phyloP scores from a whole-genome alignment of 1,140 invertebrate genomes.

The Ceratina japonica region DNA sequence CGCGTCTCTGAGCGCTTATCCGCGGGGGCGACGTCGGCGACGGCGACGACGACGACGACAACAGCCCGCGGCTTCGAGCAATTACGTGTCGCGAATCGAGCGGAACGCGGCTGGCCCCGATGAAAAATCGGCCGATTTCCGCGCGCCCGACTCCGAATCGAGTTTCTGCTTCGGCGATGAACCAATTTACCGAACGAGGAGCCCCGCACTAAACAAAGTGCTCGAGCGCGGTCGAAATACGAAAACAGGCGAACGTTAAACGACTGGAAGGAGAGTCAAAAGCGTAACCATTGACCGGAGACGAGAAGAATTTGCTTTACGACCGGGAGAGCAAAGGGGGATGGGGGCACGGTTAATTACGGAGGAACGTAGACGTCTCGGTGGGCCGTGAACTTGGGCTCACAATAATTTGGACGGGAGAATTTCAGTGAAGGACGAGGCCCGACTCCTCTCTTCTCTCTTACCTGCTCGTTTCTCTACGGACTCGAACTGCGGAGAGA shows the following conservation, averaged over 20 bases:
- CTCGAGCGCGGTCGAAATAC: background rate
- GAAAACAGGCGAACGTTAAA: slow-evolving; percentile 2
- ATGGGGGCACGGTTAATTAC: slow-evolving; percentile 43
- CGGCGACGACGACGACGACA: background rate
- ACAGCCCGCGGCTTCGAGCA: too few species aligned
- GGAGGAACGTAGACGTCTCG: slow-evolving; percentile 46
- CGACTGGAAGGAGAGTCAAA: background rate
- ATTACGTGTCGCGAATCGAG: background rate
- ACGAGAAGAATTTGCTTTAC: background rate
- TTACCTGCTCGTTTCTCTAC: slow-evolving; percentile 14
- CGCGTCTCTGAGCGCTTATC: background rate
- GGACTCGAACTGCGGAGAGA: background rate
- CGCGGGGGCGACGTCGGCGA: too few species aligned
- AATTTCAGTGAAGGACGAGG: slow-evolving; percentile 35
- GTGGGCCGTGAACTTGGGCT: slow-evolving; percentile 14
- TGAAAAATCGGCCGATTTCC: slow-evolving; percentile 9
- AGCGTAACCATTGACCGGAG: background rate
- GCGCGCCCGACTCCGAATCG: background rate
- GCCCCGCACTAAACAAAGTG: background rate
- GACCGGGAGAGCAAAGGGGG: background rate
- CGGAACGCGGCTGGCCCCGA: background rate
- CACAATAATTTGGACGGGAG: slow-evolving; percentile 46
- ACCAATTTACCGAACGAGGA: background rate
- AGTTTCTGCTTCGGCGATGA: slow-evolving; percentile 2
- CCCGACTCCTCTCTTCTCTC: slow-evolving; percentile 3